These are phyloP conservation scores for Drosophila albomicans DNA, from an alignment of 1,140 invertebrate genomes.

Conservation along the genomic window DNA sequence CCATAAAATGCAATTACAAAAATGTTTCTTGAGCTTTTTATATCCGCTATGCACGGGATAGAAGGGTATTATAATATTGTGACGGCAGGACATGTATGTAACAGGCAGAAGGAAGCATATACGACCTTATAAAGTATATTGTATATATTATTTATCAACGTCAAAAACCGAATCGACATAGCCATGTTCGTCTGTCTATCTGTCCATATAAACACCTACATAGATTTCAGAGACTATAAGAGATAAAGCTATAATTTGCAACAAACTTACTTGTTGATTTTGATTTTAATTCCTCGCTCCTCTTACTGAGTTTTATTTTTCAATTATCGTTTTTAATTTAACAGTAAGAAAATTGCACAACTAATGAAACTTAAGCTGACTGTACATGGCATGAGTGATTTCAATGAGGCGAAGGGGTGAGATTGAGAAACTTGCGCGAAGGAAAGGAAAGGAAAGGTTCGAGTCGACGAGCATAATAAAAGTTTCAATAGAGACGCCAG, in stretches of 20 bases:
- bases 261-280: constrained; percentile 21
- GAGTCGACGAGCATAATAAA: constrained; percentile 60
- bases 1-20: constrained; percentile 71
- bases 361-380: constrained; percentile 70
- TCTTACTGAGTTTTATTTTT: constrained; percentile 68
- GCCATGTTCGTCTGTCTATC: too few relatives aligned
- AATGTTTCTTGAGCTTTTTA: constrained; percentile 28
- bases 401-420: background rate
- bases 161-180: too few relatives aligned
- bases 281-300: constrained; percentile 57
- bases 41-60: too few relatives aligned
- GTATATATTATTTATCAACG: too few relatives aligned
- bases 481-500: constrained; percentile 62
- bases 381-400: background rate
- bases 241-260: too few relatives aligned
- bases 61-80: too few relatives aligned
- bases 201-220: too few relatives aligned
- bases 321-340: constrained; percentile 84
- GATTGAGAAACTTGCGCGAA: background rate
- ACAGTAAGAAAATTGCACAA: constrained; percentile 77
- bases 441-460: constrained; percentile 14
- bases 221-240: too few relatives aligned
- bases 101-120: too few relatives aligned
- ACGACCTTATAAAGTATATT: too few relatives aligned
- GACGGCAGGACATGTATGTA: too few relatives aligned